Evolutionary conservation across 2,113 vertebrate genomes (phyloP).

Genomic region (Cryptomyrus ogoouensis): DNA sequence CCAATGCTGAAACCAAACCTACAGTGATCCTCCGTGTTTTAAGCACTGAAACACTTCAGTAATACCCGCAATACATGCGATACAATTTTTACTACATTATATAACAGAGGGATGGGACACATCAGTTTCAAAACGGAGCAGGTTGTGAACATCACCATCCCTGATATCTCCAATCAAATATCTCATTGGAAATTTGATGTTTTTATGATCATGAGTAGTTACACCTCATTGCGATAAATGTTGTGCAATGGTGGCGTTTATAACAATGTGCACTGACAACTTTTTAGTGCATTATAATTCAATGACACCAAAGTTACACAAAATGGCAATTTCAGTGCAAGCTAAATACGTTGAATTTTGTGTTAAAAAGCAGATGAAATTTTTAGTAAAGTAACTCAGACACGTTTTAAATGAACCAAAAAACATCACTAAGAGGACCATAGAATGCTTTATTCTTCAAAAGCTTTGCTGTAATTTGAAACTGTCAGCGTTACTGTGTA

Average conservation of each 20-base stretch:
- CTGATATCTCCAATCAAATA: neutral
- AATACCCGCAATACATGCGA: neutral
- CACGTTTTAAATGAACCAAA: neutral
- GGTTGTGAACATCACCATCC: neutral
- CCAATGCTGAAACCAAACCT: neutral
- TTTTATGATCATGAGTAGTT: neutral
- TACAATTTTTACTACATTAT: neutral
- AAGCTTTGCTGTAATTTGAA: neutral
- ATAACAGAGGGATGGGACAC: neutral
- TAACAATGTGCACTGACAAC: neutral
- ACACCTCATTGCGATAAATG: neutral
- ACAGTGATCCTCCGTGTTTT: neutral
- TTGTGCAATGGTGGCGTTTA: neutral
- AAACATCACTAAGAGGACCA: neutral
- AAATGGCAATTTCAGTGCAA: neutral
- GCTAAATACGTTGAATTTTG: neutral
- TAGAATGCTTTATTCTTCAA: slow-evolving; percentile 25
- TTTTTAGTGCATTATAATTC: neutral
- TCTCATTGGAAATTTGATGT: neutral
- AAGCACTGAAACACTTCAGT: neutral
- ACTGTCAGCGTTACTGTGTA: neutral
- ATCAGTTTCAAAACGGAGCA: neutral
- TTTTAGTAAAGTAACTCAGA: neutral
- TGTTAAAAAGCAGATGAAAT: neutral
- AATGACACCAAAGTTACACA: neutral